Conservation (phyloP, 2,797 vertebrate species). For the Neosalanx taihuensis region DNA sequence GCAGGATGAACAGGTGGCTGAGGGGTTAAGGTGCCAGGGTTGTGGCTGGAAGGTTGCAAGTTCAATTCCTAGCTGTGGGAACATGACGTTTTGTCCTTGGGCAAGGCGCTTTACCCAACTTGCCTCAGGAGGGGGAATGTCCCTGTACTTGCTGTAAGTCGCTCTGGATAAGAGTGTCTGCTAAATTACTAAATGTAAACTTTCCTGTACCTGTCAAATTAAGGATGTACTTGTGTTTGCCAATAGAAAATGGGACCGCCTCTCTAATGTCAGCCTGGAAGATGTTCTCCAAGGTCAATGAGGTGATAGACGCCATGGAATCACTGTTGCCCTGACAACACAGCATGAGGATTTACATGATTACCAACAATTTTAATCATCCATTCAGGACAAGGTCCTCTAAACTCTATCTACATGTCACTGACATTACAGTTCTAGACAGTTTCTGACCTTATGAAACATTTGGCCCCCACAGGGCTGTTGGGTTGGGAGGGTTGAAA, state of each 20-base stretch:
- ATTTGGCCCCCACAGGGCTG: no score
- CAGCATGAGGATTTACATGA: neutral
- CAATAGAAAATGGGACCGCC: conserved; percentile 72
- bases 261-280: conserved; percentile 68
- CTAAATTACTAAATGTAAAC: neutral
- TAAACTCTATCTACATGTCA: neutral
- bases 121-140: no score
- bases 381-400: neutral
- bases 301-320: conserved; percentile 63
- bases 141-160: no score
- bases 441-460: no score
- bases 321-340: conserved; percentile 66
- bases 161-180: no score
- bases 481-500: no score
- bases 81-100: no score
- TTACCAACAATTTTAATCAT: neutral
- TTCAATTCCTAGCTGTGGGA: no score
- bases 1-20: neutral
- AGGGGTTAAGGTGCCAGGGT: no score
- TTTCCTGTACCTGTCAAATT: conserved; percentile 69
- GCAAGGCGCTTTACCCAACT: no score
- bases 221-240: conserved; percentile 76
- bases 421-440: no score
- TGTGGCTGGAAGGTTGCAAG: no score
- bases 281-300: conserved; percentile 82